Evolutionary conservation across 2,888 invertebrate genomes (phyloP), one percentile per base, ranked within the genome.

Genomic region (Ochropacha duplaris): DNA sequence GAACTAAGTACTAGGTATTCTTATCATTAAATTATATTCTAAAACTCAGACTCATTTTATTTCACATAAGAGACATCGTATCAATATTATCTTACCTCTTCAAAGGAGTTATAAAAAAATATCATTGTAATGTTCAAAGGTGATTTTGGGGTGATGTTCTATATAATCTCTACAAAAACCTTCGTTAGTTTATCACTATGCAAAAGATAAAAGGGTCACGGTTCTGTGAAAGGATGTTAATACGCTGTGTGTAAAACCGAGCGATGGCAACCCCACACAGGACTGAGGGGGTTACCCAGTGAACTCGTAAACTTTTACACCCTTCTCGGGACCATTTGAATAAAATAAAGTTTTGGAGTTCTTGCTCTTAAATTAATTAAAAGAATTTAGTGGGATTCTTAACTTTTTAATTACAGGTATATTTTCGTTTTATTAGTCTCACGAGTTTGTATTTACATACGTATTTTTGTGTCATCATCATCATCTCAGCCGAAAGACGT

Each of bases 161-260:
- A 34, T 54, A 60, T 61, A 60, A 66, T 63, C 60, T 49, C 58
- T 50, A 39, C 60, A 52, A 54, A 58, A 57, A 58, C 59, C 61
- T 57, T 66, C 61, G 59, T 66, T 68, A 72, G 69, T 70, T 66
- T 62, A 61, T 55, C 49, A 49, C 55, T 54, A 62, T 62, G 60
- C 51, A 71, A 73, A 72, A 73, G 66, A 73, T 72, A 69, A 73
- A 72, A 72, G 69, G 72, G 60, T 63, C 67, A 57, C 44, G 61
- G 61, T 58, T 52, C 60, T 62, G 58, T 60, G 54, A 61, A 66
- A 58, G 65, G 64, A 60, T 61, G 60, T 65, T 65, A 67, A 63
- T 61, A 59, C 19, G 62, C 61, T 51, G 52, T 54, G 61, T 57
- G 59, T 59, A 61, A 63, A 56, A 31, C 49, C 52, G 58, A 59